A percentile compares a stretch with the other conserved stretches of the same genome.
These are phyloP conservation scores for Numida meleagris DNA, from an alignment of 2,113 vertebrate species.

Conservation along the genomic window DNA sequence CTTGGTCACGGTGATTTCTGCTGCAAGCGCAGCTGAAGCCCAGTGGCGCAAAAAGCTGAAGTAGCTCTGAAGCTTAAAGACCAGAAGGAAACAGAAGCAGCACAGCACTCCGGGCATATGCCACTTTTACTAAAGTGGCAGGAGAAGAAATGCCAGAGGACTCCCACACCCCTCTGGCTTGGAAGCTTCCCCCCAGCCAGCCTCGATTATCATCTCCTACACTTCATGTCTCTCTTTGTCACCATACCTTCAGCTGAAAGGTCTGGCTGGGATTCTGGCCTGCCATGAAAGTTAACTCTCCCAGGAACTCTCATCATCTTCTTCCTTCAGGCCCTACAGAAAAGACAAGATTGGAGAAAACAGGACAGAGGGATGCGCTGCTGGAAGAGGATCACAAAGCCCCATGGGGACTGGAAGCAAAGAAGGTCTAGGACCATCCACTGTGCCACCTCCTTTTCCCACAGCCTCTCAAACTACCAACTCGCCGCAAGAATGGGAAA, in stretches of 20 bases:
- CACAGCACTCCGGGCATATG: neutral
- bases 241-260: slow-evolving; percentile 58
- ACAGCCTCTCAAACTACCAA: too few relatives aligned
- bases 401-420: neutral
- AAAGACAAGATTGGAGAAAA: neutral
- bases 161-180: too few relatives aligned
- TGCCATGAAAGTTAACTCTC: slow-evolving; percentile 51
- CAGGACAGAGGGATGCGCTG: neutral
- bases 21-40: neutral
- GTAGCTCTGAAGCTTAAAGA: neutral
- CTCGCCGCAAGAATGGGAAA: too few relatives aligned
- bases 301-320: slow-evolving; percentile 54
- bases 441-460: too few relatives aligned
- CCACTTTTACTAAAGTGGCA: too few relatives aligned
- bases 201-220: neutral
- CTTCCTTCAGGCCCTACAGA: slow-evolving; percentile 40
- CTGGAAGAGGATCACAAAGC: neutral
- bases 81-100: neutral
- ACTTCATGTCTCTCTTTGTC: neutral
- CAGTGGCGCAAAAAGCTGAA: neutral
- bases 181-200: neutral
- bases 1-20: neutral
- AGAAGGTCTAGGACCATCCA: neutral
- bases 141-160: neutral
- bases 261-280: slow-evolving; percentile 57